phyloP scores from a whole-genome alignment of 2,888 invertebrate genomes.

The Pterobdella sp. region DNA sequence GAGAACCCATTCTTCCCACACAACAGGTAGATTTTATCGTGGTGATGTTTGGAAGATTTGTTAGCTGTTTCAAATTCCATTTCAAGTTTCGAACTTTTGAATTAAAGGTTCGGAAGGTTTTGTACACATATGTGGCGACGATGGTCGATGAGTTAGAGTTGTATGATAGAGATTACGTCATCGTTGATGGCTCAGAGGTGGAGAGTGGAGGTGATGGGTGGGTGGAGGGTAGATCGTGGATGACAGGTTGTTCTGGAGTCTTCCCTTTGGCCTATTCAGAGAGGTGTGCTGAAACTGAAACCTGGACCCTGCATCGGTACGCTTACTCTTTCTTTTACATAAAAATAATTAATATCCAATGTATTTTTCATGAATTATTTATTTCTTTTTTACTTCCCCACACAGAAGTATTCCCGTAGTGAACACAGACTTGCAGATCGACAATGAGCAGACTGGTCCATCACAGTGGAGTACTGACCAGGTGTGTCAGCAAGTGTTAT shows the following conservation, averaged over 20 bases:
- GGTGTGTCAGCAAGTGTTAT: not conserved
- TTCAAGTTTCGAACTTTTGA: too few species aligned
- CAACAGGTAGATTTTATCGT: slow-evolving; percentile 41
- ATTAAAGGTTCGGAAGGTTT: slow-evolving; percentile 54
- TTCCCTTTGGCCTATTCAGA: slow-evolving; percentile 74
- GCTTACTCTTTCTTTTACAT: too few species aligned
- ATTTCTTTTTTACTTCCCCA: too few species aligned
- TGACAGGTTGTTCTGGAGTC: slow-evolving; percentile 70
- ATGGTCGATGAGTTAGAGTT: slow-evolving; percentile 72
- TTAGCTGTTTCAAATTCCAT: too few species aligned
- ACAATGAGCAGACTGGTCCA: slow-evolving; percentile 20
- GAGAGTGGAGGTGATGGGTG: slow-evolving; percentile 72
- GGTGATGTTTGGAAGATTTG: not conserved
- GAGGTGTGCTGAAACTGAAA: slow-evolving; percentile 77
- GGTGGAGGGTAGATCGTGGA: slow-evolving; percentile 76
- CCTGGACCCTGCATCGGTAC: slow-evolving; percentile 74
- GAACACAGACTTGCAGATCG: slow-evolving; percentile 22
- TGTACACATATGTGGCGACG: slow-evolving; percentile 43
- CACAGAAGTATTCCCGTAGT: slow-evolving; percentile 33
- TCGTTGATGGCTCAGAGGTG: slow-evolving; percentile 65
- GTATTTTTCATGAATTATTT: too few species aligned
- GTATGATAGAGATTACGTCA: slow-evolving; percentile 76
- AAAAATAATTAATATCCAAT: too few species aligned
- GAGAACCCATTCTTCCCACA: slow-evolving; percentile 57
- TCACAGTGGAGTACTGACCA: slow-evolving; percentile 27